Base-by-base conservation (phyloP, 1,140 invertebrate species). In the Leptopilina clavipes region DNA sequence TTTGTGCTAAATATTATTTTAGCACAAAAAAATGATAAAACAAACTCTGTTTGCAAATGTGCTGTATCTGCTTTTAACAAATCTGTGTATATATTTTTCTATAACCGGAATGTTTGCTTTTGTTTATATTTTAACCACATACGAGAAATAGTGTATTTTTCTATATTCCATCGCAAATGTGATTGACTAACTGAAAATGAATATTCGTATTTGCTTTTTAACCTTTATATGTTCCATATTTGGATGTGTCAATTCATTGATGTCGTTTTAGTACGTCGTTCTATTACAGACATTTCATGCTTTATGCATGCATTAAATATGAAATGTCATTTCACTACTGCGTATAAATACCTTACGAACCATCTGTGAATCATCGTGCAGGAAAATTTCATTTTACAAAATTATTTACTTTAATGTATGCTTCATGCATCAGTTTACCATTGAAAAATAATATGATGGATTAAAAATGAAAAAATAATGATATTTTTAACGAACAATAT, bases 281-380 rank as follows among this genome's bases (percentile, higher is more conserved):
- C 59, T n/a, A n/a, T 65, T 31, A 8, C 19, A 37, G 5, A 31
- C 59, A 65, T 65, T 37, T 65, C 59, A 17, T 65, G 25, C 25
- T 65, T 65, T 65, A 37, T 65, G 22, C 59, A 3, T 31, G 22
- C 22, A 37, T 65, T 65, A n/a, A 65, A 37, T 31, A 7, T 65
- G 0, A 31, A 65, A 65, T 12, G 56, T 22, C 56, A 12, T 59
- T 65, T 65, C 22, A 31, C 1, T 65, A 31, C 12, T 54, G 17
- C 12, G 14, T 25, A 14, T 31, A 65, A 31, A n/a, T 14, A 65
- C 10, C 19, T 31, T 25, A n/a, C 12, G 11, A 65, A 65, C 48
- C 14, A n/a, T 52, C 14, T 8, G 14, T 8, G n/a, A 52, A 52
- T 52, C 14, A 52, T 52, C 7, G 3, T 17, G 5, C n/a, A 52